Percentiles rank a stretch among this genome's conserved stretches.
Evolutionary conservation across 1,140 invertebrate genomes (phyloP).

Genomic region (Panagrolaimus sp.): DNA sequence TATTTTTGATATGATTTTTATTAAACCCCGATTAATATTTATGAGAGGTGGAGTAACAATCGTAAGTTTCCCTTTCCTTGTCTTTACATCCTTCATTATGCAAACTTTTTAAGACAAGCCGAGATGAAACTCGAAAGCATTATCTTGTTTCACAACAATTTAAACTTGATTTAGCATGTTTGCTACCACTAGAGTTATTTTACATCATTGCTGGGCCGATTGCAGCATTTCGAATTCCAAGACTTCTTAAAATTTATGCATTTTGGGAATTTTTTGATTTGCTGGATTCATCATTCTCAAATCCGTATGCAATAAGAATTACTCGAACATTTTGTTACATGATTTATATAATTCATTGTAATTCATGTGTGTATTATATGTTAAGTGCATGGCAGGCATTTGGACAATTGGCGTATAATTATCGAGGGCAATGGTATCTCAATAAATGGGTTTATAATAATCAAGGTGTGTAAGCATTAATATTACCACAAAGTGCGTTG

Average conservation of each 20-base stretch:
- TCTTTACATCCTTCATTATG: too few relatives aligned
- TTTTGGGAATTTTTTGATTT: conserved; percentile 86
- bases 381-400: conserved; percentile 75
- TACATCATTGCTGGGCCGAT: conserved; percentile 67
- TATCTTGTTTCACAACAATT: conserved; percentile 71
- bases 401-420: conserved; percentile 66
- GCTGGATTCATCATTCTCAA: conserved; percentile 70
- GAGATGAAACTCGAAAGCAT: conserved; percentile 67
- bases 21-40: conserved; percentile 68
- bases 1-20: conserved; percentile 72
- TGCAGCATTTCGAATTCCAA: conserved; percentile 71
- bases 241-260: conserved; percentile 74
- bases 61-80: too few relatives aligned
- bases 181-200: conserved; percentile 74
- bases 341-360: conserved; percentile 86
- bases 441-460: conserved; percentile 72
- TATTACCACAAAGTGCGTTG: too few relatives aligned
- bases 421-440: conserved; percentile 52
- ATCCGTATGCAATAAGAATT: conserved; percentile 67
- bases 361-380: conserved; percentile 82
- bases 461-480: conserved; percentile 62
- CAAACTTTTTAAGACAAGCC: conserved; percentile 61
- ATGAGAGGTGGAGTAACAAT: conserved; percentile 58
- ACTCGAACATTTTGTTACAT: conserved; percentile 81
- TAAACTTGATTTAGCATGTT: conserved; percentile 74